Base-by-base conservation (phyloP, 2,888 invertebrate genomes). In the Cataglyphis cursor region DNA sequence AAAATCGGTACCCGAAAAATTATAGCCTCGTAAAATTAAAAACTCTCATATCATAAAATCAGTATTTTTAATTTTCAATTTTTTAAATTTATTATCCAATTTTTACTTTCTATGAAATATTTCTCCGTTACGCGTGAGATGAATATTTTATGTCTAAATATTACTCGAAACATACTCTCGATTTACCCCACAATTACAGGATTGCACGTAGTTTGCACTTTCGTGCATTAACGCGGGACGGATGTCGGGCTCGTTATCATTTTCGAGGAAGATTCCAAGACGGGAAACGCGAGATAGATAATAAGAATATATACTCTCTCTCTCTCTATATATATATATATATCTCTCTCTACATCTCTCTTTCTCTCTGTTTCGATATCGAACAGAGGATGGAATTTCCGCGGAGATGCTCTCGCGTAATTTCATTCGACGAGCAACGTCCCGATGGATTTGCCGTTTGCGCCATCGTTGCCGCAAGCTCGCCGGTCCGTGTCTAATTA, bases 401-500 rank as follows among this genome's bases (percentile, higher is more conserved):
- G 15, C 41, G 51, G 62, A 31, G 35, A 21, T 41, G 51, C 65
- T 62, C 44, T 38, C 82, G 28, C 65, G 75, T 82, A 72, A 68
- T 44, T 76, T 61, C 61, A 74, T 64, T 57, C 54, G 35, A 12
- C 38, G 66, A 66, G 72, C 70, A 72, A 38, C 62, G 61, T 78
- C 86, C 54, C 84, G 12, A 31, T 0, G 80, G 73, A 80, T 68
- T 76, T 73, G 74, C 83, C n/a, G 80, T n/a, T 44, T 48, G 12
- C 70, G 18, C 76, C 62, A n/a, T n/a, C 61, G 76, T 31, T 62
- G n/a, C 41, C 57, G 82, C 70, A 66, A 31, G 21, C 64, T 61
- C 44, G 54, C 31, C 48, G 38, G 70, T n/a, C 85, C 85, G 78
- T 76, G 76, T 80, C 88, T 86, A 89, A 89, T 89, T 86, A 86